Base-by-base conservation (phyloP, 2,888 invertebrate species). In the Drosophila kuntzei region DNA sequence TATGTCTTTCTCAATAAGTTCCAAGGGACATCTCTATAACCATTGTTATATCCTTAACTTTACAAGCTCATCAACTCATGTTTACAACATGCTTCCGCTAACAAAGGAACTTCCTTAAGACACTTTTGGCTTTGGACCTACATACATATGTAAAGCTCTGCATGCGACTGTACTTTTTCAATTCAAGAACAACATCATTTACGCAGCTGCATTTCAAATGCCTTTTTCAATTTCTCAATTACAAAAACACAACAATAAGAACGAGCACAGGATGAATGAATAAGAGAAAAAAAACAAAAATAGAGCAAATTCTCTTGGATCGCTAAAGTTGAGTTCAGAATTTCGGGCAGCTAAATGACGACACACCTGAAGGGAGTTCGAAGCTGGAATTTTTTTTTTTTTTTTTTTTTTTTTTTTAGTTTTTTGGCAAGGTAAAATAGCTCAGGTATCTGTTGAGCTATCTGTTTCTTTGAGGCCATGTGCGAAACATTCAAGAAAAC, bases 171-270 rank as follows among this genome's bases (percentile, higher is more conserved):
- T 68, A 76, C 76, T 57, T 51, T 34, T 12, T 4, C 20, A 32
- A 12, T 25, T n/a, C 2, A n/a, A 25, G 18, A 66, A 59, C 72
- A 73, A 51, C 36, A 55, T 58, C 64, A 71, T 69, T 64, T 85
- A 69, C 85, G 84, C 85, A 87, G 82, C 87, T 84, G 84, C 85
- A 85, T 80, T 73, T 79, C 43, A 79, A 86, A 81, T 81, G 75
- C 61, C 34, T 71, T 67, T 59, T 41, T 59, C 61, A 55, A 76
- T 66, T 78, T 81, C 84, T 84, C 82, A 85, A 85, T 85, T 85
- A 87, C 86, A 86, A 55, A 61, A 80, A 79, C 64, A 62, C 44
- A 65, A 72, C 20, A 60, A 57, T 41, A 41, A 22, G 41, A 60
- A 54, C 12, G 12, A 41, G 41, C 12, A 20, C n/a, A 22, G 41